Percentiles rank a stretch among this genome's conserved stretches.
Conservation (phyloP, 2,113 vertebrate species). For the Paramormyrops kingsleyae region DNA sequence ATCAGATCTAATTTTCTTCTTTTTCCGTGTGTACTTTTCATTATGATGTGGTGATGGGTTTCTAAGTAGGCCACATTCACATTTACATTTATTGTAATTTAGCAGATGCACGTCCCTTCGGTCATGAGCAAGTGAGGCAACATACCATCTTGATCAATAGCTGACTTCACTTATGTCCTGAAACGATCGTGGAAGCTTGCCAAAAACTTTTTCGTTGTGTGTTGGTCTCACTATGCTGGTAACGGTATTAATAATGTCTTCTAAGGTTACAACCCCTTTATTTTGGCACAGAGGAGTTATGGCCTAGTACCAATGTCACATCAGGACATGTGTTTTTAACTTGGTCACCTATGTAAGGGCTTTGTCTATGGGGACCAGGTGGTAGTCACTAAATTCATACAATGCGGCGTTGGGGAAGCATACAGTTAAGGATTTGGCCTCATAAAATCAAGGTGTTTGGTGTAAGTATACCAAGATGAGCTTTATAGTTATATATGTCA, state of each 20-base stretch:
- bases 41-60: not conserved
- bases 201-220: not conserved
- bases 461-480: not conserved
- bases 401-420: not conserved
- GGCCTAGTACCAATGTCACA: not conserved
- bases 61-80: not conserved
- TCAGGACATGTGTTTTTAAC: not conserved
- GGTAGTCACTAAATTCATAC: not conserved
- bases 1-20: not conserved
- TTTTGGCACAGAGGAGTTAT: not conserved
- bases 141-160: not conserved
- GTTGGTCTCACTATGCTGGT: not conserved
- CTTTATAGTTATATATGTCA: not conserved
- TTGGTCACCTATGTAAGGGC: not conserved
- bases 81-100: not conserved
- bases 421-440: not conserved
- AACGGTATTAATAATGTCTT: not conserved
- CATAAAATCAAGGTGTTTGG: not conserved
- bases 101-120: not conserved
- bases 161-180: not conserved
- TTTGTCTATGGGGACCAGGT: not conserved
- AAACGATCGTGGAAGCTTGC: not conserved
- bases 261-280: not conserved
- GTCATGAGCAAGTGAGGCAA: not conserved
- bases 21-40: not conserved